A percentile compares a stretch with the other conserved stretches of the same genome.
Evolutionary conservation across 2,113 vertebrate genomes (phyloP).

Genomic region (Callorhinus ursinus): DNA sequence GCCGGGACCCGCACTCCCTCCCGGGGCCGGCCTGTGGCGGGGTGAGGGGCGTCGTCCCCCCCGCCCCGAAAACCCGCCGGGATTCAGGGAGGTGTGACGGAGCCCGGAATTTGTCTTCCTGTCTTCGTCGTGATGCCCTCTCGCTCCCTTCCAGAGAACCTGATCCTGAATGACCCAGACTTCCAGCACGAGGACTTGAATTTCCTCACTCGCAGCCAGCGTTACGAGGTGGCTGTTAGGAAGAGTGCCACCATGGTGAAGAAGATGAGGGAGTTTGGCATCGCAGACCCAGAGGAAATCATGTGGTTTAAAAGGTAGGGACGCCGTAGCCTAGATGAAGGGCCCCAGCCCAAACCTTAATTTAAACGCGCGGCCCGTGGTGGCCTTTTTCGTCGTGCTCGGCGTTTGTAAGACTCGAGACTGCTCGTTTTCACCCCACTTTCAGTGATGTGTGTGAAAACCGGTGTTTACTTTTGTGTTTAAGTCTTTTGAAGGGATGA

Average conservation of each 20-base stretch:
- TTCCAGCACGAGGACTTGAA: slow-evolving; percentile 94
- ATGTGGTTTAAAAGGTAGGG: slow-evolving; percentile 94
- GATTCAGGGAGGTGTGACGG: neutral
- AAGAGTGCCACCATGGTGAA: slow-evolving; percentile 94
- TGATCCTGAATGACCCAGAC: slow-evolving; percentile 93
- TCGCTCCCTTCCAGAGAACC: slow-evolving; percentile 86
- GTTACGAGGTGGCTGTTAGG: slow-evolving; percentile 93
- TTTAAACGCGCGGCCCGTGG: neutral
- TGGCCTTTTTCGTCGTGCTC: neutral
- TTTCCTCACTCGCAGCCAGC: slow-evolving; percentile 95
- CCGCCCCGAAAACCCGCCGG: neutral
- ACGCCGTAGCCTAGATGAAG: neutral
- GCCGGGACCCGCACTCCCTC: neutral
- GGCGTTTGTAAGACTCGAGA: neutral
- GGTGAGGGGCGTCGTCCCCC: no score
- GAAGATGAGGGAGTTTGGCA: slow-evolving; percentile 93
- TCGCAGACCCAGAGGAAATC: slow-evolving; percentile 95
- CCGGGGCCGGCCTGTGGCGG: neutral
- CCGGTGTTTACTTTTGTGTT: neutral
- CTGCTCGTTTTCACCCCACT: neutral
- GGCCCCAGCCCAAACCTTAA: neutral
- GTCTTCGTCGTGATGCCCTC: slow-evolving; percentile 46
- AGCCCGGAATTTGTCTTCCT: neutral
- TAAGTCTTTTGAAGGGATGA: neutral
- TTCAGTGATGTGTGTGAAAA: neutral